phyloP scores from a whole-genome alignment of 2,113 vertebrate species.

The Lophotis ruficrista region DNA sequence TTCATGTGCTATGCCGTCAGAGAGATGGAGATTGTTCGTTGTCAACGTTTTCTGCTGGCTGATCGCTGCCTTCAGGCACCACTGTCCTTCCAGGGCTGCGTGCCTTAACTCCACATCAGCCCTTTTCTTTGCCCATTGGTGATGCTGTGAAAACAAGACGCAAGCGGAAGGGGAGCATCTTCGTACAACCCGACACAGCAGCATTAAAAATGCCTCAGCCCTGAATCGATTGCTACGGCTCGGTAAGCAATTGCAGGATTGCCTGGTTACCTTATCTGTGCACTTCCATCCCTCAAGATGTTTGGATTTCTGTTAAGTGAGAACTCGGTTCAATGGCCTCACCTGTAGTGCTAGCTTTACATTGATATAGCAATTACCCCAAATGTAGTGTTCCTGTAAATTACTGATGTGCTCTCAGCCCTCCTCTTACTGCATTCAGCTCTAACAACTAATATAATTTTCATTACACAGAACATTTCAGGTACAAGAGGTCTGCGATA shows the following conservation, averaged over 20 bases:
- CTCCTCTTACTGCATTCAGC: not conserved
- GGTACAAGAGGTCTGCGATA: not conserved
- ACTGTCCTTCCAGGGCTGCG: not conserved
- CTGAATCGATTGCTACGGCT: not conserved
- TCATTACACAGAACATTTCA: not conserved
- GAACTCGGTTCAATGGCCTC: not conserved
- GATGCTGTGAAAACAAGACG: not conserved
- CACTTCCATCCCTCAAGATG: not conserved
- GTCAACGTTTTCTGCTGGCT: not conserved
- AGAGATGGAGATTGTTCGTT: not conserved
- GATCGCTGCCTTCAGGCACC: not conserved
- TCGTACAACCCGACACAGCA: not conserved
- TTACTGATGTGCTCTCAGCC: not conserved
- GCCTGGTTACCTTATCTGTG: not conserved
- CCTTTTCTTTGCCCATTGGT: not conserved
- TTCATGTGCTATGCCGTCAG: not conserved
- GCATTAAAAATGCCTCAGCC: not conserved
- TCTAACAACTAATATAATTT: not conserved
- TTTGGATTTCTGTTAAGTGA: slow-evolving; percentile 20
- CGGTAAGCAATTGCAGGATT: not conserved
- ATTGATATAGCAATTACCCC: not conserved
- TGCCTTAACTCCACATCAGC: not conserved
- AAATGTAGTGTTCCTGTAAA: not conserved
- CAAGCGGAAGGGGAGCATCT: not conserved
- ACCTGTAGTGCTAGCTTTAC: not conserved